These are phyloP conservation scores for Hyposmocoma kahamanoa DNA, from an alignment of 1,140 invertebrate species.

Conservation along the genomic window DNA sequence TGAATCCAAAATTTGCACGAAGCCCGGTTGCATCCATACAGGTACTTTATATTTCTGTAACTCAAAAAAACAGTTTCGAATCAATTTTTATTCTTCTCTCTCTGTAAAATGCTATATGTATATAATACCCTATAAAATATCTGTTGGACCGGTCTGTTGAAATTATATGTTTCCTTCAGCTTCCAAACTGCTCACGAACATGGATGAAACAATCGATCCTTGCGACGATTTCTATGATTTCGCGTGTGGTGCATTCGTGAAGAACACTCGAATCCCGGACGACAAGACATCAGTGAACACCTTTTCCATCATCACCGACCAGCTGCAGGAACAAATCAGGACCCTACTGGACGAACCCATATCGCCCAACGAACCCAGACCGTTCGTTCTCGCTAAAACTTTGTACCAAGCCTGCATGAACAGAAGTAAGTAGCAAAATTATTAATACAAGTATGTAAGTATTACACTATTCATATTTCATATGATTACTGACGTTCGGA, in stretches of 20 bases:
- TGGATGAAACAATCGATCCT: conserved; percentile 84
- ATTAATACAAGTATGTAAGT: no score
- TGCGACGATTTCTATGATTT: conserved; percentile 94
- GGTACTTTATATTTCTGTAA: conserved; percentile 54
- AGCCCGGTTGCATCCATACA: conserved; percentile 80
- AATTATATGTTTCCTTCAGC: conserved; percentile 57
- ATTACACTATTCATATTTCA: no score
- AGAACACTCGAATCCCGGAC: conserved; percentile 84
- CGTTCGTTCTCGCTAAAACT: conserved; percentile 84
- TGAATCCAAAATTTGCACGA: conserved; percentile 71
- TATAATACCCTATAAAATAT: no score
- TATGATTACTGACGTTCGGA: no score
- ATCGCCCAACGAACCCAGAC: conserved; percentile 78
- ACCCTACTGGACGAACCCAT: conserved; percentile 82
- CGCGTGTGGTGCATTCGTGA: conserved; percentile 84
- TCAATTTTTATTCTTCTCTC: no score
- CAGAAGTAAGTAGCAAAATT: conserved; percentile 82
- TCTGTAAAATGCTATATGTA: no score
- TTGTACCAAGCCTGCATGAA: conserved; percentile 91
- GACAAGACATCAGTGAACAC: conserved; percentile 87
- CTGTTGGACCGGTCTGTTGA: no score
- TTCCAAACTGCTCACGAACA: conserved; percentile 80
- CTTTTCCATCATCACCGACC: conserved; percentile 86
- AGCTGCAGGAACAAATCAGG: conserved; percentile 85
- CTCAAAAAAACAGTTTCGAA: no score